Conservation (phyloP, 2,797 vertebrate genomes). For the Oreochromis mossambicus region DNA sequence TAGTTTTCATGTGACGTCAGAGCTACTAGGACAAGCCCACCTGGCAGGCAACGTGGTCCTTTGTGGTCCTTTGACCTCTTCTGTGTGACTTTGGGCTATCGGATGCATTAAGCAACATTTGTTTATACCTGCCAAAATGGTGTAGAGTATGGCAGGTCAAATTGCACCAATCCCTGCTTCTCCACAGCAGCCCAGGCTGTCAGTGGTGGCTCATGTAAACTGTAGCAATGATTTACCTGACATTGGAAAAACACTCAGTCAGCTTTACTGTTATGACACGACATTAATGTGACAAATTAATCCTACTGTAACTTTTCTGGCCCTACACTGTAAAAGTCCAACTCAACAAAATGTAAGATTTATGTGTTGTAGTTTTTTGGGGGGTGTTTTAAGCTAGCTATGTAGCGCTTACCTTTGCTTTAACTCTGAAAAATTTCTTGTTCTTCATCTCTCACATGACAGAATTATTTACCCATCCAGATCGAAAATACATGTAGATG, state of each 20-base stretch:
- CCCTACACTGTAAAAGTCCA: neutral
- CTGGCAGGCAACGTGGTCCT: neutral
- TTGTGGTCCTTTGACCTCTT: neutral
- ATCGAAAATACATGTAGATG: neutral
- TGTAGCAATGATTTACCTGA: neutral
- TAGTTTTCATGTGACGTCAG: neutral
- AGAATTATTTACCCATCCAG: neutral
- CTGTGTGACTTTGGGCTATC: neutral
- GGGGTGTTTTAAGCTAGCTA: neutral
- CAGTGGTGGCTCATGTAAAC: neutral
- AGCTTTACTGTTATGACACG: neutral
- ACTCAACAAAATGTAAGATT: neutral
- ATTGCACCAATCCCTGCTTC: neutral
- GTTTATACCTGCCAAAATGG: neutral
- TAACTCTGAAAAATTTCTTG: neutral
- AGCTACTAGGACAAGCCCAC: neutral
- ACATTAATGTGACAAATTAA: neutral
- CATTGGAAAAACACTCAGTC: neutral
- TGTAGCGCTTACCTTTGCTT: neutral
- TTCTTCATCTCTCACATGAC: neutral
- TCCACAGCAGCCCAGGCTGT: neutral
- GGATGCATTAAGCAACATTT: neutral
- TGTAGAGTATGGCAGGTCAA: neutral
- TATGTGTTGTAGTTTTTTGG: neutral
- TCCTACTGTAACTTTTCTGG: neutral